These are phyloP conservation scores for Drosophila melanica DNA, from an alignment of 1,140 invertebrate species.

Conservation along the genomic window DNA sequence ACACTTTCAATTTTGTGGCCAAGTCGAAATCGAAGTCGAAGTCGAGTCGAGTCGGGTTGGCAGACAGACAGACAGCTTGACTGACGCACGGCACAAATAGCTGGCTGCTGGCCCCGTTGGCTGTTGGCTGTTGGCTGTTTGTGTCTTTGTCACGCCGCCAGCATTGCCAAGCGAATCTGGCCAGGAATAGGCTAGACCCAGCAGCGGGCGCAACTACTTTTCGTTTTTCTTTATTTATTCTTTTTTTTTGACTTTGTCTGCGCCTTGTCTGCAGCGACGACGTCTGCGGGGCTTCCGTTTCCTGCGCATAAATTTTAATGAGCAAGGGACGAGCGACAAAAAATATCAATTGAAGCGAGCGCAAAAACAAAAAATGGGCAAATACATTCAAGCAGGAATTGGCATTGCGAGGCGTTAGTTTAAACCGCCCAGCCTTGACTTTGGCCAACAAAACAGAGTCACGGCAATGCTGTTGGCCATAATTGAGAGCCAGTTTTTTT, in stretches of 20 bases:
- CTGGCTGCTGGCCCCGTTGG: too few species aligned
- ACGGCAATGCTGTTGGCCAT: slow-evolving; percentile 54
- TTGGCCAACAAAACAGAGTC: slow-evolving; percentile 50
- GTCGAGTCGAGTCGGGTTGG: slow-evolving; percentile 4
- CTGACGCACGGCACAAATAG: slow-evolving; percentile 50
- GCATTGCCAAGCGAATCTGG: slow-evolving; percentile 53
- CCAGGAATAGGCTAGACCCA: slow-evolving; percentile 54
- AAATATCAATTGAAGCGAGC: slow-evolving; percentile 63
- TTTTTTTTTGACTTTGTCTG: slow-evolving; percentile 50
- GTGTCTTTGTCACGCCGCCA: slow-evolving; percentile 66
- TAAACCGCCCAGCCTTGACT: slow-evolving; percentile 36
- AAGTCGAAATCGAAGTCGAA: slow-evolving; percentile 12
- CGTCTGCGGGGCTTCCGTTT: slow-evolving; percentile 76
- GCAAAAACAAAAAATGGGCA: slow-evolving; percentile 7
- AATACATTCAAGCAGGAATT: background rate
- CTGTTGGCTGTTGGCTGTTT: too few species aligned
- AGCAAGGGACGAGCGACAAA: slow-evolving; percentile 31
- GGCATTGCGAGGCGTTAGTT: background rate
- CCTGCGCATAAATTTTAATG: slow-evolving; percentile 82
- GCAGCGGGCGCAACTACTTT: slow-evolving; percentile 1
- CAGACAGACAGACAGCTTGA: slow-evolving; percentile 48
- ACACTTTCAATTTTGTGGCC: slow-evolving; percentile 73
- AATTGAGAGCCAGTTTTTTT: slow-evolving; percentile 20
- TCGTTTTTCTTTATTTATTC: too few species aligned
- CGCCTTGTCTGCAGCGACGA: slow-evolving; percentile 45